These are phyloP conservation scores for Gastracanthus pulcherrimus DNA, from an alignment of 2,888 invertebrate species.

Conservation along the genomic window DNA sequence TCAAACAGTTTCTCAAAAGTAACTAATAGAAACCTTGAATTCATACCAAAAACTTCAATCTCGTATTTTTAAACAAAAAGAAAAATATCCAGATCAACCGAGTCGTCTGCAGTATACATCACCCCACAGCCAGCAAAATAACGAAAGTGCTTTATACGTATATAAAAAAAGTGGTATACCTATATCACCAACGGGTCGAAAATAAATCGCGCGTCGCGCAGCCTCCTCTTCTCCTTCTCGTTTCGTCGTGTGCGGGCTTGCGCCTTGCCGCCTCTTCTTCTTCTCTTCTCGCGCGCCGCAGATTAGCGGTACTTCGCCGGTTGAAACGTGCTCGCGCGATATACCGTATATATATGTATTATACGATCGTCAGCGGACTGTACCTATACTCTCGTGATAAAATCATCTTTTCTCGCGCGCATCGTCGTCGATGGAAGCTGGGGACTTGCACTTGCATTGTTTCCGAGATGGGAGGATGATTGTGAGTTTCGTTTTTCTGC, in stretches of 20 bases:
- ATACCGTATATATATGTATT: slow-evolving; percentile 68
- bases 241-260: neutral
- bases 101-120: neutral
- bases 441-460: neutral
- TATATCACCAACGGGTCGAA: slow-evolving; percentile 11
- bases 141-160: slow-evolving; percentile 43
- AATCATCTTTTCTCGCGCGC: slow-evolving; percentile 22
- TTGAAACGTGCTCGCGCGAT: slow-evolving; percentile 71
- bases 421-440: neutral
- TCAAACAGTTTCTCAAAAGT: no score
- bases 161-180: slow-evolving; percentile 30
- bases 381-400: slow-evolving; percentile 6
- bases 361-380: neutral
- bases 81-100: neutral
- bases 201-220: slow-evolving; percentile 31
- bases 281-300: slow-evolving; percentile 41
- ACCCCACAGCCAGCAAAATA: neutral
- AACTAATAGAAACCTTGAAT: no score
- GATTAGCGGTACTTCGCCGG: slow-evolving; percentile 75
- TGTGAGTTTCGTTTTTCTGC: no score
- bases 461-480: no score
- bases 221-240: neutral
- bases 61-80: neutral
- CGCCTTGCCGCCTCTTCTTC: neutral
- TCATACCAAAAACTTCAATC: neutral